phyloP scores from a whole-genome alignment of 2,797 vertebrate species.

The Clarias laeviceps region DNA sequence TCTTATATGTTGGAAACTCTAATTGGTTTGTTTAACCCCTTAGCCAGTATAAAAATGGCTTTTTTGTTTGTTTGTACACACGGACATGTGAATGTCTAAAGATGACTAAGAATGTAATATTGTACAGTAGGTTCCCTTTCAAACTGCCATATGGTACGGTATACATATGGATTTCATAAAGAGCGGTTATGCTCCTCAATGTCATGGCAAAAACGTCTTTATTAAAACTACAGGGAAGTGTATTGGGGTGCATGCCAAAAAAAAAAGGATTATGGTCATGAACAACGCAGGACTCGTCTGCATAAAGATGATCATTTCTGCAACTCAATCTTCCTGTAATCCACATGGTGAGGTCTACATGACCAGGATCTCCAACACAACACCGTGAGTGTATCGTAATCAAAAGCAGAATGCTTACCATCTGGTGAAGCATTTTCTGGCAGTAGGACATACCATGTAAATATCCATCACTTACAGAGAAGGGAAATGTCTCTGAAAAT shows the following conservation, averaged over 20 bases:
- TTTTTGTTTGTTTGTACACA: too few relatives aligned
- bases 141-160: neutral
- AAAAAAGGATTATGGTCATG: neutral
- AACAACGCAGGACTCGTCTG: neutral
- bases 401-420: slow-evolving; percentile 39
- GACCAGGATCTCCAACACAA: slow-evolving; percentile 27
- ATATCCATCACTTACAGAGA: slow-evolving; percentile 48
- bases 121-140: neutral
- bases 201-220: neutral
- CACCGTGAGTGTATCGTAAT: slow-evolving; percentile 31
- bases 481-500: slow-evolving; percentile 53
- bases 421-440: slow-evolving; percentile 47
- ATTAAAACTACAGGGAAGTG: neutral
- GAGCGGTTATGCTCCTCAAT: neutral
- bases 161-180: neutral
- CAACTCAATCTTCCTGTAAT: neutral
- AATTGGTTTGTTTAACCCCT: too few relatives aligned
- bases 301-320: neutral
- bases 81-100: too few relatives aligned
- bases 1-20: too few relatives aligned
- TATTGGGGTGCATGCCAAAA: neutral
- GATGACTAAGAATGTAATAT: too few relatives aligned
- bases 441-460: slow-evolving; percentile 35
- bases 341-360: slow-evolving; percentile 8
- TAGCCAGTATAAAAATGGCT: too few relatives aligned